These are phyloP conservation scores for Aeoliscus strigatus DNA, from an alignment of 2,797 vertebrate genomes.

Conservation along the genomic window DNA sequence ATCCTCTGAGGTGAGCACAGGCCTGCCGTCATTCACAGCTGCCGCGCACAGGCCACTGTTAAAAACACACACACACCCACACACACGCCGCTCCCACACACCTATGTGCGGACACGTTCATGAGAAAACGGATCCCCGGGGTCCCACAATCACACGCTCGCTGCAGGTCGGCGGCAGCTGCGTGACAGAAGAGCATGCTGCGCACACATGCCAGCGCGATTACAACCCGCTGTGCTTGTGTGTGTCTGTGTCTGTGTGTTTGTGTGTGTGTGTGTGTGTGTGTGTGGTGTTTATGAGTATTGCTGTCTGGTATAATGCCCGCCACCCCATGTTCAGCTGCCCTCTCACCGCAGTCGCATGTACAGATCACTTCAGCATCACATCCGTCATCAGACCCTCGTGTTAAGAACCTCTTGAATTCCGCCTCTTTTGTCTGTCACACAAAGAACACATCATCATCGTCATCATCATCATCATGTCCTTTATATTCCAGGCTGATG, in stretches of 20 bases:
- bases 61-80: too few species aligned
- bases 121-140: slow-evolving; percentile 37
- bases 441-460: too few species aligned
- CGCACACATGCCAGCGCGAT: slow-evolving; percentile 27
- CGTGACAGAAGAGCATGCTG: slow-evolving; percentile 39
- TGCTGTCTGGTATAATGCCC: slow-evolving; percentile 13
- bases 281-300: slow-evolving; percentile 19
- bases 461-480: too few species aligned
- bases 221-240: slow-evolving; percentile 33
- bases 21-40: too few species aligned
- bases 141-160: slow-evolving; percentile 42
- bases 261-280: too few species aligned
- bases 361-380: too few species aligned
- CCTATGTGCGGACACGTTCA: slow-evolving; percentile 41
- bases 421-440: slow-evolving; percentile 34
- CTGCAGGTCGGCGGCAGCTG: slow-evolving; percentile 46
- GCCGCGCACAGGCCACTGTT: too few species aligned
- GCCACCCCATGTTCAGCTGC: slow-evolving; percentile 6
- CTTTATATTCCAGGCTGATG: too few species aligned
- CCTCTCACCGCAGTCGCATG: slow-evolving; percentile 19
- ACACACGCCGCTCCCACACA: too few species aligned
- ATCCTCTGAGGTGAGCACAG: slow-evolving; percentile 29
- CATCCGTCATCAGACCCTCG: too few species aligned
- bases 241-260: too few species aligned
- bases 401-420: slow-evolving; percentile 53